Evolutionary conservation across 1,140 invertebrate species (phyloP).

Genomic region (Bathynomus jamesi): DNA sequence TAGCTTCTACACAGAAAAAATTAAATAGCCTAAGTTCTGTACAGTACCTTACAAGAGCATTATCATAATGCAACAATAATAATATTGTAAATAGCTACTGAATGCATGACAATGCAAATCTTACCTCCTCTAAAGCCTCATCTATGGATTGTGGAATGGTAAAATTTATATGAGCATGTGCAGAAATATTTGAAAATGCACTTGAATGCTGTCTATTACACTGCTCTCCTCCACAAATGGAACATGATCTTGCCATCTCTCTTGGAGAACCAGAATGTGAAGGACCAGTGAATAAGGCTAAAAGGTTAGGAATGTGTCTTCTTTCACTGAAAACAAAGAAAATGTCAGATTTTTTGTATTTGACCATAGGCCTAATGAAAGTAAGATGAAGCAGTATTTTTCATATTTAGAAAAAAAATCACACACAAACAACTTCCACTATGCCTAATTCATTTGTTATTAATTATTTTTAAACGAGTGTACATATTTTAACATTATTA

Average conservation of each 20-base stretch:
- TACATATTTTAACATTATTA: not conserved
- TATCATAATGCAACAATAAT: not conserved
- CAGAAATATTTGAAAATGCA: slow-evolving; percentile 3
- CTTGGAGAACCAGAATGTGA: slow-evolving; percentile 1
- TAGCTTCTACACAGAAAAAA: not conserved
- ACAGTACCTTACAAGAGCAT: not conserved
- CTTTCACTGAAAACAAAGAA: slow-evolving; percentile 25
- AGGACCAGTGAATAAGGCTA: slow-evolving; percentile 26
- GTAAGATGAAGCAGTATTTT: no score
- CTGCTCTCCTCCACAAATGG: slow-evolving; percentile 32
- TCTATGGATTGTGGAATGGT: slow-evolving; percentile 33
- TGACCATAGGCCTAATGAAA: not conserved
- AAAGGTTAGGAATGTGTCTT: slow-evolving; percentile 27
- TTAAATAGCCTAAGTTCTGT: not conserved
- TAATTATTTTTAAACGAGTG: not conserved
- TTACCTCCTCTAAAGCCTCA: slow-evolving; percentile 33
- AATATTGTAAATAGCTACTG: not conserved
- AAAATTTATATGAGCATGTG: slow-evolving; percentile 26
- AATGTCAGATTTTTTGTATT: not conserved
- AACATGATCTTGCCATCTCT: slow-evolving; percentile 31
- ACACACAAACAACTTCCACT: not conserved
- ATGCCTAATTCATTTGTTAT: not conserved
- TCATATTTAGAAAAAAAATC: no score
- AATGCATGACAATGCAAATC: not conserved
- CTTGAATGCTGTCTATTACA: slow-evolving; percentile 26